Evolutionary conservation across 2,797 vertebrate genomes (phyloP), one percentile per base, ranked within the genome.

Genomic region (Manis pentadactyla): DNA sequence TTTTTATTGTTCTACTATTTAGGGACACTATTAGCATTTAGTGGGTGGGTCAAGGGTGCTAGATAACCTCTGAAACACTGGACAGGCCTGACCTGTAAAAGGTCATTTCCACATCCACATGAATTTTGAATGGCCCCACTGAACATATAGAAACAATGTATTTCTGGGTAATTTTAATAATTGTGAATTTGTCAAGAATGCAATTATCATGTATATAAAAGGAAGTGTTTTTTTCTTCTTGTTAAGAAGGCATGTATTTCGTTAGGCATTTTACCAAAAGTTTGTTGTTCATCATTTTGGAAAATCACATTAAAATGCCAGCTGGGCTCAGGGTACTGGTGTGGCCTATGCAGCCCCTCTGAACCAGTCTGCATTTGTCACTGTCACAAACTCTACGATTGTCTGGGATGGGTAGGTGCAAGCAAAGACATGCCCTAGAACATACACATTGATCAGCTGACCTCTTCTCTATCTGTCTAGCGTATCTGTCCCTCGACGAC

Each of bases 241-340:
- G 14, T 81, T 31, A 71, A 61, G 21, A 25, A n/a, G 31, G 1
- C 31, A 21, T 46, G 69, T 46, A 15, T 51, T 87, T 92, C 73
- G 23, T 55, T 68, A 66, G 29, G 8, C 83, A 83, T 64, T 74
- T 78, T 83, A 53, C 37, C 17, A 68, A 75, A 94, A 87, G 37
- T 90, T 84, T 75, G 25, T 34, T 82, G 17, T 21, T 87, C 59
- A 21, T 7, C 42, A 84, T 75, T 93, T 88, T 66, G 39, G 68
- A 87, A 84, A 74, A 57, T 69, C 53, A 21, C 4, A 10, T 73
- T 34, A 34, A 93, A 89, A 51, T 63, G 69, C 51, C 29, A 57
- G 0, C 13, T 64, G 14, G 9, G 1, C 31, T 37, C 19, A 3
- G 55, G 6, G 9, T 69, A 49, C 2, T 21, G 5, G 37, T 53